Conservation (phyloP, 2,797 vertebrate genomes). For the Scleropages formosus region DNA sequence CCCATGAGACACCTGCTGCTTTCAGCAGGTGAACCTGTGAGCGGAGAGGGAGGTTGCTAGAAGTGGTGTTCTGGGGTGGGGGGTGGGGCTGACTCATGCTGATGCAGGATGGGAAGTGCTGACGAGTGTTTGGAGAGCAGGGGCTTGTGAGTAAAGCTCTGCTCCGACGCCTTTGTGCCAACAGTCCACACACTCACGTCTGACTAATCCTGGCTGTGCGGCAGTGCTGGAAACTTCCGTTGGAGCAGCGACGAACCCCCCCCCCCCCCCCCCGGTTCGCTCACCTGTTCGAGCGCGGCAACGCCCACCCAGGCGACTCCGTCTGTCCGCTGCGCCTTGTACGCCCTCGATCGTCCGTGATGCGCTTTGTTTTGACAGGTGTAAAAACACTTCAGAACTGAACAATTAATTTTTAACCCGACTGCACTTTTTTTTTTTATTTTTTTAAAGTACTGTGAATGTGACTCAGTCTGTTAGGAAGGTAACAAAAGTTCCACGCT, state of each 20-base stretch:
- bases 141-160: background rate
- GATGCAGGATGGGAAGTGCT: background rate
- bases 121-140: background rate
- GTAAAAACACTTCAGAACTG: too few relatives aligned
- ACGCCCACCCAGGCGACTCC: background rate
- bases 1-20: conserved; percentile 8
- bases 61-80: background rate
- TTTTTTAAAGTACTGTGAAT: background rate
- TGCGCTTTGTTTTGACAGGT: background rate
- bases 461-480: background rate
- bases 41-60: background rate
- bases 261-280: background rate
- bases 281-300: background rate
- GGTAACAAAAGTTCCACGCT: background rate
- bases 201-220: conserved; percentile 5
- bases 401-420: too few relatives aligned
- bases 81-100: background rate
- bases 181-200: background rate
- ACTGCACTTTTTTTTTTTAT: background rate
- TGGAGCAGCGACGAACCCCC: too few relatives aligned
- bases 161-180: background rate
- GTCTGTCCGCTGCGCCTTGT: background rate
- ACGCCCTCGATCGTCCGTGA: background rate
- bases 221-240: background rate
- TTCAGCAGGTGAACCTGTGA: background rate